Evolutionary conservation across 2,113 vertebrate species (phyloP).

Genomic region (Hemibagrus wyckioides): DNA sequence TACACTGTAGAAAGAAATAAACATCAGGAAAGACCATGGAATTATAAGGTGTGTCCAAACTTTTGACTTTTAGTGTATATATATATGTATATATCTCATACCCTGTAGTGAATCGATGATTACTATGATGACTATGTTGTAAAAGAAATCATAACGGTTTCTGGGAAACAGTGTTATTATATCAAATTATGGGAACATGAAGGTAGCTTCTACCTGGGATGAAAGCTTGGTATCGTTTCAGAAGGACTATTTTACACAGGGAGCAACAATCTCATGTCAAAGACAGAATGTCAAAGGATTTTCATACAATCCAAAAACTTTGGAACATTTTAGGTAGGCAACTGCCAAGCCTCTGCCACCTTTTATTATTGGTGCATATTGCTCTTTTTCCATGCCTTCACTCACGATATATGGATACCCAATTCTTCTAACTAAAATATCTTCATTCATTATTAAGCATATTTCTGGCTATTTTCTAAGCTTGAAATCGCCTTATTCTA

Average conservation of each 20-base stretch:
- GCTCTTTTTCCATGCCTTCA: background rate
- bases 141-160: conserved; percentile 5
- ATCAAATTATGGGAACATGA: conserved; percentile 2
- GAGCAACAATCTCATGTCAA: background rate
- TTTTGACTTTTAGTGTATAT: too few relatives aligned
- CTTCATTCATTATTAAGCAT: background rate
- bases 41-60: too few relatives aligned
- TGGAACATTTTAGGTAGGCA: background rate
- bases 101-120: background rate
- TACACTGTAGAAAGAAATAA: too few relatives aligned
- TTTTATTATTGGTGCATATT: background rate
- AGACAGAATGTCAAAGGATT: too few relatives aligned
- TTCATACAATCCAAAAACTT: background rate
- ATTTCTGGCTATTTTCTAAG: background rate
- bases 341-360: background rate
- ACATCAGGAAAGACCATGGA: too few relatives aligned
- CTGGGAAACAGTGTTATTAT: conserved; percentile 5
- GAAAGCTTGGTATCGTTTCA: background rate
- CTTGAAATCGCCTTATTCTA: background rate
- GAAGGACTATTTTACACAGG: too few relatives aligned
- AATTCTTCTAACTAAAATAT: too few relatives aligned
- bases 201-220: background rate
- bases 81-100: too few relatives aligned
- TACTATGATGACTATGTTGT: background rate
- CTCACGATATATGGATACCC: background rate